Conservation (phyloP, 2,888 invertebrate genomes). For the Mechanitis mazaeus region DNA sequence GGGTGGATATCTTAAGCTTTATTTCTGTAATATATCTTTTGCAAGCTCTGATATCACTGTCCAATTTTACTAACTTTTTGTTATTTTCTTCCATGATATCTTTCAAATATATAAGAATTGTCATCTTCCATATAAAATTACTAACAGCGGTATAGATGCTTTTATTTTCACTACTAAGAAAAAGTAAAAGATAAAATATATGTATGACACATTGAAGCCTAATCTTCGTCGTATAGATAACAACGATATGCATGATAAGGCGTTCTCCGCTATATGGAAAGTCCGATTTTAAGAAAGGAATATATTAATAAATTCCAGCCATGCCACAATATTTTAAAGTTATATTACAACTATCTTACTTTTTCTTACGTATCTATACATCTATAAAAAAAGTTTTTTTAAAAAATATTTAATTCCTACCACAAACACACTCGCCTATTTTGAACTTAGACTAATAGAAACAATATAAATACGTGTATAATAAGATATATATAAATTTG, state of each 20-base stretch:
- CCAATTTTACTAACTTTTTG: constrained; percentile 40
- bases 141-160: background rate
- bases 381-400: too few relatives aligned
- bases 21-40: constrained; percentile 39
- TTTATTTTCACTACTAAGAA: background rate
- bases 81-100: constrained; percentile 40
- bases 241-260: constrained; percentile 8
- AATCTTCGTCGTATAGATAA: constrained; percentile 9
- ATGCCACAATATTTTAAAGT: too few relatives aligned
- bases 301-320: too few relatives aligned
- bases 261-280: background rate
- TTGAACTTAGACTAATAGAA: too few relatives aligned
- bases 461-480: too few relatives aligned
- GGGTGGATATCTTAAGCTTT: constrained; percentile 46
- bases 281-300: too few relatives aligned
- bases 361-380: too few relatives aligned
- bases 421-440: too few relatives aligned
- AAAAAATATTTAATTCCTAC: too few relatives aligned
- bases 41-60: constrained; percentile 41
- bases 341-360: too few relatives aligned
- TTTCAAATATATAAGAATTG: constrained; percentile 34
- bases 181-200: background rate
- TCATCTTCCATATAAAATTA: constrained; percentile 12
- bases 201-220: background rate
- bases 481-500: too few relatives aligned